Base-by-base conservation (phyloP, 2,113 vertebrate species). In the Manacus vitellinus region DNA sequence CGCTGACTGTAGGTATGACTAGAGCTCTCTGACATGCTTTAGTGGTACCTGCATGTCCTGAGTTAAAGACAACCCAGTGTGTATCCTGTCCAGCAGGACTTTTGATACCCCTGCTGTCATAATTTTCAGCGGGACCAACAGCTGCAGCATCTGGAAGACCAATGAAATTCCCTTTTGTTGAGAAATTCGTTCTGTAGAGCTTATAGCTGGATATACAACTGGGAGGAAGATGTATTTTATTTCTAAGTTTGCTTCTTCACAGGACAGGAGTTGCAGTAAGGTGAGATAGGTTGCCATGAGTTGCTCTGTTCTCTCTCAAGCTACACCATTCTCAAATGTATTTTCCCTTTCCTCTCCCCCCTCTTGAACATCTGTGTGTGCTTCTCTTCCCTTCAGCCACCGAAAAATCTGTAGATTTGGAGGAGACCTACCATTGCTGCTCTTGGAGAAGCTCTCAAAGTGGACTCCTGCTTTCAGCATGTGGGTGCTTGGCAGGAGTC, bases 1-100 rank as follows among this genome's bases (percentile, higher is more conserved):
- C 0, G 18, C 35, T 59, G 43, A 5, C 58, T 62, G 27, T 2
- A 49, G 73, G 55, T 43, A 68, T 2, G 39, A 28, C 66, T 35
- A 19, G 21, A 62, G 41, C 20, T 86, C 41, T 62, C 73, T 23
- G 30, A 30, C 0, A 0, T 47, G 49, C 49, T 47, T 73, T 8
- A 62, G 31, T 3, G 1, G 18, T 41, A n/a, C 41, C 44, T 61
- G 37, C 37, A 22, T 3, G 0, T 46, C 66, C 79, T 1, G 5
- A 24, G 10, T 17, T 47, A 56, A 81, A 89, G 20, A 39, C 8
- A 35, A 6, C 4, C n/a, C 0, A 0, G 31, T 2, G 14, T n/a
- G 35, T 62, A 52, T 61, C 71, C n/a, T 44, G 35, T 35, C 35
- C 65, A 82, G 61, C 21, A 65, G 65, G 47, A 71, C 28, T 17